Percentiles rank a stretch among this genome's conserved stretches.
Evolutionary conservation across 2,113 vertebrate genomes (phyloP).

Genomic region (Syrrhaptes paradoxus): DNA sequence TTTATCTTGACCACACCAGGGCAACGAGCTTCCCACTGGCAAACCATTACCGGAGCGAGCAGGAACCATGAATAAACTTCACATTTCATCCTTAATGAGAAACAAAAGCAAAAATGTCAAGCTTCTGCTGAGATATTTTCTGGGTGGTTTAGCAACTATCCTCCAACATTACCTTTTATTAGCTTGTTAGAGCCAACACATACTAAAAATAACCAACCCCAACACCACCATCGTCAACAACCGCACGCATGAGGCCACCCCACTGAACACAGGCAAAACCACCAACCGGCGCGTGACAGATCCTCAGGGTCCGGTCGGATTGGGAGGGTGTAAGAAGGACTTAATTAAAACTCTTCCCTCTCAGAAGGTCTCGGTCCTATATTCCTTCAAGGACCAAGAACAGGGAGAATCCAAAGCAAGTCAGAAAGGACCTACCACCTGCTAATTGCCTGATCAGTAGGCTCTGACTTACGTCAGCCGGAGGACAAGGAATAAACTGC

Average conservation of each 20-base stretch:
- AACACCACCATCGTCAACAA: neutral
- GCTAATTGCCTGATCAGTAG: fast-evolving
- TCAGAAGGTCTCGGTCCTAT: neutral
- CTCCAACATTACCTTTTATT: neutral
- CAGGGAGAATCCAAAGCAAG: neutral
- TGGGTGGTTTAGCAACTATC: neutral
- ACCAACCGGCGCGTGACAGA: neutral
- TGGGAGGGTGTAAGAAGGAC: neutral
- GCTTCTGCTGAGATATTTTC: neutral
- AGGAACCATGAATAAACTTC: neutral
- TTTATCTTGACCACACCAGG: neutral
- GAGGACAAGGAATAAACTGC: neutral
- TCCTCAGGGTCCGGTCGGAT: fast-evolving
- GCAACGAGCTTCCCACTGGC: neutral
- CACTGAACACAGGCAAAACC: neutral
- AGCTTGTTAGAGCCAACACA: neutral
- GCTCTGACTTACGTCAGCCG: neutral
- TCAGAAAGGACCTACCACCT: neutral
- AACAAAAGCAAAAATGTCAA: neutral
- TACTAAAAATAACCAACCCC: neutral
- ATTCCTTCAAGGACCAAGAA: neutral
- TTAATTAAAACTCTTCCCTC: neutral
- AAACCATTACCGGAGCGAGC: neutral
- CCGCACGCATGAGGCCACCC: neutral
- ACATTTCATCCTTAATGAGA: neutral